These are phyloP conservation scores for Nansenia antarctica DNA, from an alignment of 2,113 vertebrate species.

Conservation along the genomic window DNA sequence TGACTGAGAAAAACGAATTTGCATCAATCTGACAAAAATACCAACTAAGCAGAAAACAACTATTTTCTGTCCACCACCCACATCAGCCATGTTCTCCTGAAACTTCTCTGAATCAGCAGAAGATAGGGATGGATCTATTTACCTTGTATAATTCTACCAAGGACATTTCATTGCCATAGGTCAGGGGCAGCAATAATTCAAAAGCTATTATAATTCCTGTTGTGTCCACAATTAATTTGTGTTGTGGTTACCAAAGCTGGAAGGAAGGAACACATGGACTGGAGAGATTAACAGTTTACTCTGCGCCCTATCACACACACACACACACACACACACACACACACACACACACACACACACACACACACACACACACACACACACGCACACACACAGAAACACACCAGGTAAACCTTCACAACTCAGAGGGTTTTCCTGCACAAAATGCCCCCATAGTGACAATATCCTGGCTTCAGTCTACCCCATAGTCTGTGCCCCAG, in stretches of 20 bases:
- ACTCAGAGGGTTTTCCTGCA: not conserved
- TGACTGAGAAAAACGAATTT: constrained; percentile 32
- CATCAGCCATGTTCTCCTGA: not conserved
- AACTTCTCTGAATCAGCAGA: constrained; percentile 36
- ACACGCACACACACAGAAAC: not conserved
- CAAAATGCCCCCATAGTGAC: not conserved
- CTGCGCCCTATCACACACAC: not conserved
- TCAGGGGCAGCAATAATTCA: constrained; percentile 46
- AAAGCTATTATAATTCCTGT: constrained; percentile 37
- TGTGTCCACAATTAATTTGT: constrained; percentile 42
- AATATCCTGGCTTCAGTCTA: not conserved
- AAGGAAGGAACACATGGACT: constrained; percentile 1
- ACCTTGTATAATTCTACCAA: constrained; percentile 44
- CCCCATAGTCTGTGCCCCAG: not conserved
- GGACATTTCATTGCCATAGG: constrained; percentile 20
- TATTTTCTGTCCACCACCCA: not conserved
- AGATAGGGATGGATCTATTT: constrained; percentile 21
- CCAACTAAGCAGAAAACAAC: constrained; percentile 23
- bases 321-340: not conserved
- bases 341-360: not conserved
- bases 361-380: not conserved
- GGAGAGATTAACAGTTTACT: not conserved
- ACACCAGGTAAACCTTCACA: not conserved
- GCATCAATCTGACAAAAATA: constrained; percentile 4
- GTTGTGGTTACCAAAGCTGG: constrained; percentile 19